Percentiles rank a stretch among this genome's conserved stretches.
Conservation (phyloP, 2,797 vertebrate species). For the Anabas testudineus region DNA sequence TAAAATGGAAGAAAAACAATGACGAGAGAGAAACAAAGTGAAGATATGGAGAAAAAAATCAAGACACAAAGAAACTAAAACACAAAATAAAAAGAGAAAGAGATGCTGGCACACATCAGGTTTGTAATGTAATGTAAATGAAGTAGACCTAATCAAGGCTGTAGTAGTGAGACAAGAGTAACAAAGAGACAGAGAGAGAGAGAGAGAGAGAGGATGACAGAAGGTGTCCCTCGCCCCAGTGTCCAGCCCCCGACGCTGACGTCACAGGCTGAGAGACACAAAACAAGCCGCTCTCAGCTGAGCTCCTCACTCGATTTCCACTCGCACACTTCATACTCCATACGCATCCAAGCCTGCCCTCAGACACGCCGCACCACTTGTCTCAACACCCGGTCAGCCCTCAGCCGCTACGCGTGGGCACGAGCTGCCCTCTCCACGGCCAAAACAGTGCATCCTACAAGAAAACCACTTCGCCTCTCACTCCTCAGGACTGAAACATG, state of each 20-base stretch:
- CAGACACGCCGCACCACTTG: conserved; percentile 40
- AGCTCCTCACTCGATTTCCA: conserved; percentile 61
- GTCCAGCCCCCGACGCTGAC: conserved; percentile 82
- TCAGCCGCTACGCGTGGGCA: neutral
- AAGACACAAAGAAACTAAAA: neutral
- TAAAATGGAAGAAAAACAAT: neutral
- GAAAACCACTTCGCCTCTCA: conserved; percentile 15
- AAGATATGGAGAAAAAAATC: neutral
- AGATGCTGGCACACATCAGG: neutral
- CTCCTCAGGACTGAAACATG: conserved; percentile 35
- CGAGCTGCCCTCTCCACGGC: conserved; percentile 18
- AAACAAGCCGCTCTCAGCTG: conserved; percentile 82
- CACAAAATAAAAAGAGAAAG: neutral
- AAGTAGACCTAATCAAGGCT: conserved; percentile 34
- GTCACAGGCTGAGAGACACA: conserved; percentile 85
- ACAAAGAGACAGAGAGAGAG: conserved; percentile 29
- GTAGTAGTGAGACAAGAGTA: conserved; percentile 11
- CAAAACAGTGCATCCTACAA: conserved; percentile 22
- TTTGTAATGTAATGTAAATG: no score
- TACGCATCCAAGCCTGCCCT: conserved; percentile 50
- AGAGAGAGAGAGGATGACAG: conserved; percentile 45
- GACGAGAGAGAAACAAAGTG: neutral
- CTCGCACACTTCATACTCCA: conserved; percentile 41
- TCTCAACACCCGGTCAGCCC: conserved; percentile 28
- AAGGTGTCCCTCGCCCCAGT: conserved; percentile 68